Evolutionary conservation across 2,888 invertebrate genomes (phyloP).

Genomic region (Diarsia dahlii): DNA sequence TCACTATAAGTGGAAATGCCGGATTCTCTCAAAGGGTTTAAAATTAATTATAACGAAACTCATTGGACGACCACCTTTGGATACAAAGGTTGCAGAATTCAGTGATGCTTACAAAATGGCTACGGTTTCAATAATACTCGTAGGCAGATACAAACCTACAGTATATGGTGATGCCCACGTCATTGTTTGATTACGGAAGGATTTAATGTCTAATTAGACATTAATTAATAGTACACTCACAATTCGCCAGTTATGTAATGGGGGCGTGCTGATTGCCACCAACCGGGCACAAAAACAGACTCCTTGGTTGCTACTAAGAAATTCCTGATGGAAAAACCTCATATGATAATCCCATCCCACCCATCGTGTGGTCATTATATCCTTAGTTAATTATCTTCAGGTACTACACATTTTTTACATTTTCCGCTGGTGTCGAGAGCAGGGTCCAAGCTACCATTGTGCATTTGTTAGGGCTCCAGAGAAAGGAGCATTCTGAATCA

Average conservation of each 20-base stretch:
- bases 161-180: conserved; percentile 63
- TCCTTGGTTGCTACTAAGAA: no score
- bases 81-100: conserved; percentile 69
- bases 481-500: not conserved
- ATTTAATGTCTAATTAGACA: conserved; percentile 59
- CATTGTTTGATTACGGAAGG: conserved; percentile 67
- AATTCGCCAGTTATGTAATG: no score
- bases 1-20: conserved; percentile 45
- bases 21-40: conserved; percentile 51
- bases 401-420: not conserved
- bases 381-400: not conserved
- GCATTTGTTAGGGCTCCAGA: not conserved
- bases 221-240: no score
- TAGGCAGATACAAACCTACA: conserved; percentile 21
- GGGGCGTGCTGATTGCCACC: no score
- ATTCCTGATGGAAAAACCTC: no score
- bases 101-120: conserved; percentile 74
- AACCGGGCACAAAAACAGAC: no score
- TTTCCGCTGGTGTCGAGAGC: not conserved
- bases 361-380: not conserved
- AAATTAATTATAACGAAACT: conserved; percentile 63
- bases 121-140: conserved; percentile 72
- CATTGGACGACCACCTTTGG: conserved; percentile 49
- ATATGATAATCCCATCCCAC: no score
- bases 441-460: not conserved